phyloP scores from a whole-genome alignment of 2,797 vertebrate genomes.

The Momotus momota region DNA sequence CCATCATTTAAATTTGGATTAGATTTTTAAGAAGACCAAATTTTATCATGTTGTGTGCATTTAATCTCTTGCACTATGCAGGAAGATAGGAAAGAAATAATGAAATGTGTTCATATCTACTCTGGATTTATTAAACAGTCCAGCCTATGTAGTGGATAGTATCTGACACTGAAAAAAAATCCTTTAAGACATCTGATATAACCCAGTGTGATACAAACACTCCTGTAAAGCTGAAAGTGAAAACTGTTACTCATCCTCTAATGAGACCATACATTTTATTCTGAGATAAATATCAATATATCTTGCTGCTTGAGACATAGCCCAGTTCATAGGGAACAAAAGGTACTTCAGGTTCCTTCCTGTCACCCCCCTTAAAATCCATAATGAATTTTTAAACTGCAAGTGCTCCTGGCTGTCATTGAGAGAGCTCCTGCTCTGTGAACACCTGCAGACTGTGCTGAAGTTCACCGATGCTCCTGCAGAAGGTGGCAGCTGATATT shows the following conservation, averaged over 20 bases:
- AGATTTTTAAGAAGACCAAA: not conserved
- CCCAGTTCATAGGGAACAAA: not conserved
- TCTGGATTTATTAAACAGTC: not conserved
- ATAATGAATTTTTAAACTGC: not conserved
- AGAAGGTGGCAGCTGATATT: not conserved
- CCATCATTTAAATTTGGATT: not conserved
- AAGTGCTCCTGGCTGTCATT: not conserved
- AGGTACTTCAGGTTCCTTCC: not conserved
- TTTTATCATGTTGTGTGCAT: not conserved
- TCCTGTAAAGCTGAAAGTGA: not conserved
- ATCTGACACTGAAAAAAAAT: not conserved
- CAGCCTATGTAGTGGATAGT: not conserved
- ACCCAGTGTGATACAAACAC: not conserved
- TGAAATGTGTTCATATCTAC: not conserved
- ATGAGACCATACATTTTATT: not conserved
- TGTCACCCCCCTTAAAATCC: too few species aligned
- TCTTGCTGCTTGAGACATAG: not conserved
- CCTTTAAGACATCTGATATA: not conserved
- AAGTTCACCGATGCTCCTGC: accelerated
- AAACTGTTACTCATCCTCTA: not conserved
- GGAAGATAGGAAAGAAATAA: not conserved
- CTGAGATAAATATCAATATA: not conserved
- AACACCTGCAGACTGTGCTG: not conserved
- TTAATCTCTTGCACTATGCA: not conserved
- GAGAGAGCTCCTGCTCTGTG: not conserved